Percentiles rank a stretch among this genome's conserved stretches.
Evolutionary conservation across 2,113 vertebrate genomes (phyloP).

Genomic region (Pterophyllum scalare): DNA sequence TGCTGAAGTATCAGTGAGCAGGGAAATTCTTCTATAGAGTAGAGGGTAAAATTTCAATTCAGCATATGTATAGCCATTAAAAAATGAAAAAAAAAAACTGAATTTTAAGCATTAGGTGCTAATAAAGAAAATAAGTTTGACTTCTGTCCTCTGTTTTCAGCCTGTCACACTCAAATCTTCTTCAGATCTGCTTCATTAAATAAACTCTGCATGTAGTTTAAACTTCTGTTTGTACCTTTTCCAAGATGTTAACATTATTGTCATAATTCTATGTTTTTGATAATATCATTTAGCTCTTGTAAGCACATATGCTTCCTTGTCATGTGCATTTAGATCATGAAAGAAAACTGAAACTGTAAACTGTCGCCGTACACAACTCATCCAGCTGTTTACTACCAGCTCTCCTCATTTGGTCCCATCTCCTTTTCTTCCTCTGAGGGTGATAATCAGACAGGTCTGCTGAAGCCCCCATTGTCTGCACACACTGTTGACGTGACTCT

Average conservation of each 20-base stretch:
- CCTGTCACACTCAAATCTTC: too few relatives aligned
- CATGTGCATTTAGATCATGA: background rate
- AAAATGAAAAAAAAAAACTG: background rate
- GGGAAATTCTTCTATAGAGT: background rate
- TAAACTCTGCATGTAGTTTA: background rate
- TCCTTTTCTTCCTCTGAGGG: constrained; percentile 45
- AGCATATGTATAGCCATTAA: background rate
- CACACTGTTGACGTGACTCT: constrained; percentile 67
- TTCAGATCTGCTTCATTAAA: background rate
- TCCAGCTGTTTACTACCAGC: constrained; percentile 38
- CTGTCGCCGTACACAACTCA: background rate
- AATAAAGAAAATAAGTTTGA: too few relatives aligned
- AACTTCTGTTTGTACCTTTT: background rate
- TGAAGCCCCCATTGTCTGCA: constrained; percentile 62
- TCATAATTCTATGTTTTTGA: background rate
- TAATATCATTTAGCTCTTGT: background rate
- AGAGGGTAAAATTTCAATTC: background rate
- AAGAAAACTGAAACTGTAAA: background rate
- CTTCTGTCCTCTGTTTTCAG: background rate
- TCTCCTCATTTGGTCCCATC: constrained; percentile 40
- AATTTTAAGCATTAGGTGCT: background rate
- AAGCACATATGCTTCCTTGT: too few relatives aligned
- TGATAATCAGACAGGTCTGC: constrained; percentile 66
- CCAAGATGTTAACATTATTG: background rate
- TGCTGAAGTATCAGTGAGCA: background rate